Base-by-base conservation (phyloP, 1,140 invertebrate genomes). In the Pseudomyrmex flavicornis region DNA sequence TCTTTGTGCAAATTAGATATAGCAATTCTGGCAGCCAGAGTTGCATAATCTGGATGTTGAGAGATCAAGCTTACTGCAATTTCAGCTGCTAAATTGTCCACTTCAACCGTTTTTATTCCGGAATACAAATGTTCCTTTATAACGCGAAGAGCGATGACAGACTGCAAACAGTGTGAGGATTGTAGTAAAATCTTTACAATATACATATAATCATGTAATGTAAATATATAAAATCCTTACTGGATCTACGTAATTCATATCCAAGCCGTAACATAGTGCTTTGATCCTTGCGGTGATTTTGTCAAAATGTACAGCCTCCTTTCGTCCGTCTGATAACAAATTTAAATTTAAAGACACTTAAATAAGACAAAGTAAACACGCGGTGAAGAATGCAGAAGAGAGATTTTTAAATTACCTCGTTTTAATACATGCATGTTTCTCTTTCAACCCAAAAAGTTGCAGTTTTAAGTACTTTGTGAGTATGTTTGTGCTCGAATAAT, bases 1-100 rank as follows among this genome's bases (percentile, higher is more conserved):
- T 99, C 98, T 92, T 99, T 99, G 91, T 99, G 99, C 62, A 99
- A 95, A 95, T 99, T 99, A 5, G 98, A 99, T 15, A 99, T 96
- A 52, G 98, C 99, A 92, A 99, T 98, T 88, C 99, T 96, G 15
- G 98, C 99, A 79, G 99, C 99, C 54, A 99, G 95, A 73, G 97
- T 96, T 9, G 98, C 98, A 96, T 99, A 99, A 95, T 99, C 99
- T 0, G 98, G 98, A 95, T 99, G 99, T 91, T 98, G 97, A 12
- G 97, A 98, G 0, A 98, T 99, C 97, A 99, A 98, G 48, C 97
- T 98, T 17, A 98, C 98, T 50, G 98, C 97, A 82, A 97, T 99
- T 95, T 99, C 98, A 2, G 99, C 99, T 79, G 99, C 98, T 73
- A 99, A 94, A 93, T 99, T 99, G 94, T 99, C 99, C 88, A 99